These are phyloP conservation scores for Astreopora myriophthalma DNA, from an alignment of 64 coral and sea anemone species.

Conservation along the genomic window DNA sequence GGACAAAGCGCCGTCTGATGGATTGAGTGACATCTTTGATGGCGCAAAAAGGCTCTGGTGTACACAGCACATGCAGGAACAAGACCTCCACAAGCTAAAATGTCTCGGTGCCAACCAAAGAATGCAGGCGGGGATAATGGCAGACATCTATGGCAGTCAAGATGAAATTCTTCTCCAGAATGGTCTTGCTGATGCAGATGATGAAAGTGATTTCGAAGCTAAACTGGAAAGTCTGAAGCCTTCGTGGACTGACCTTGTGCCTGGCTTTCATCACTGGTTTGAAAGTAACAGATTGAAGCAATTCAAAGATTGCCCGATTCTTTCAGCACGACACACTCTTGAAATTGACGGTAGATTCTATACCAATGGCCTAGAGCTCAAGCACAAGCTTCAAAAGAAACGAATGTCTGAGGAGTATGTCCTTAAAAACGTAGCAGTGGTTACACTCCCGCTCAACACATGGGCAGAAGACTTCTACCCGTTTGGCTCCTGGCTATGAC, in stretches of 20 bases:
- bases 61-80: conserved; percentile 32
- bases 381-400: conserved; percentile 47
- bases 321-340: not conserved
- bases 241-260: not conserved
- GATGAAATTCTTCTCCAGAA: not conserved
- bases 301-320: conserved; percentile 30
- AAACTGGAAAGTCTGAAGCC: conserved; percentile 32
- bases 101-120: conserved; percentile 1
- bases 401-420: conserved; percentile 11
- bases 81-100: conserved; percentile 2
- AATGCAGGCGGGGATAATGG: not conserved
- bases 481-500: conserved; percentile 50
- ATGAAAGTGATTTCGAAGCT: not conserved
- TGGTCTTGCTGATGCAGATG: conserved; percentile 36
- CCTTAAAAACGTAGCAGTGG: not conserved
- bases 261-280: conserved; percentile 36
- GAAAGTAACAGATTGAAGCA: not conserved
- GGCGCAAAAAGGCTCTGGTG: conserved; percentile 9
- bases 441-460: not conserved
- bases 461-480: conserved; percentile 56
- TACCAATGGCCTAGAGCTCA: conserved; percentile 16
- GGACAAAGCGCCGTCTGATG: conserved; percentile 21
- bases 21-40: not conserved
- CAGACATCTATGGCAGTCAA: conserved; percentile 35
- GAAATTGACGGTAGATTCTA: conserved; percentile 37